These are phyloP conservation scores for Nephrotoma guestfalica DNA, from an alignment of 2,888 invertebrate genomes.

Conservation along the genomic window DNA sequence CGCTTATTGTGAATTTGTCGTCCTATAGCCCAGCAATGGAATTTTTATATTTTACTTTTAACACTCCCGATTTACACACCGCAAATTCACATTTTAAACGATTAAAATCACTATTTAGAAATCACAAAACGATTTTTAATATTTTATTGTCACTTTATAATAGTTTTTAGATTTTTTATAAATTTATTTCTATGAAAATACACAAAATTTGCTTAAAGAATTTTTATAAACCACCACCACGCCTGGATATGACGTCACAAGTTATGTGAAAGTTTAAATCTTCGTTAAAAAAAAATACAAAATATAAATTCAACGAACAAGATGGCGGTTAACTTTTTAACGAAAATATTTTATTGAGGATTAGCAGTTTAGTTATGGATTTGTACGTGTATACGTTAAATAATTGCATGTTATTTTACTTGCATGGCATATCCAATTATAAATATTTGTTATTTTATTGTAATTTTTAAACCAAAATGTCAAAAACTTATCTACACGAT, in stretches of 20 bases:
- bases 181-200: not conserved
- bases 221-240: conserved; percentile 1
- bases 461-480: not conserved
- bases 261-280: not conserved
- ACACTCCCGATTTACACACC: not conserved
- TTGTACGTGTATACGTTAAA: not conserved
- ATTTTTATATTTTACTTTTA: not conserved
- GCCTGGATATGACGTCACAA: conserved; percentile 7
- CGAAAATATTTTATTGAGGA: not conserved
- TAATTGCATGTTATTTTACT: not conserved
- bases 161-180: not conserved
- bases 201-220: not conserved
- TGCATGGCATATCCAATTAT: not conserved
- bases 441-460: too few species aligned
- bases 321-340: not conserved
- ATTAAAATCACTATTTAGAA: not conserved
- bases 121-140: not conserved
- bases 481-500: not conserved
- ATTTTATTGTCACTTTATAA: not conserved
- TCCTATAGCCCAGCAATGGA: not conserved
- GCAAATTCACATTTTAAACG: not conserved
- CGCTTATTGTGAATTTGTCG: not conserved
- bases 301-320: not conserved
- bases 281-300: not conserved
- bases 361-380: not conserved